Base-by-base conservation (phyloP, 2,797 vertebrate species). In the Leuciscus waleckii region DNA sequence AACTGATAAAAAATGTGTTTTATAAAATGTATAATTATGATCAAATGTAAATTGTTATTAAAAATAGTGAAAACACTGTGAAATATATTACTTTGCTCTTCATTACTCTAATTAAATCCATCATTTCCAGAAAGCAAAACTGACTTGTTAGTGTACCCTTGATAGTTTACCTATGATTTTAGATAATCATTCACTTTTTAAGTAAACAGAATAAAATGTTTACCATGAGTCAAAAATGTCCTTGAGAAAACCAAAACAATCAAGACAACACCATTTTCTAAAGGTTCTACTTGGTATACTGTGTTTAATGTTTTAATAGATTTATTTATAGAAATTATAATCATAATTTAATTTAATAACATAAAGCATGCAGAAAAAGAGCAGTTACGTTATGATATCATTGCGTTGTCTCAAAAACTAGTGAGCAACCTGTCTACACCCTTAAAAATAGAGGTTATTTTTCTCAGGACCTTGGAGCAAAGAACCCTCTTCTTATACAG, bases 111-210 rank as follows among this genome's bases (percentile, higher is more conserved):
- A 82, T 46, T 5, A 17, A 46, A 65, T 49, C 7, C 6, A 76
- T 19, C 13, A 51, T 54, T 76, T 83, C 56, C 70, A 63, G 54
- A 43, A 73, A 82, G 26, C 13, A 35, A 73, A 73, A 17, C 19
- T n/a, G 7, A 75, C 13, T 65, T 29, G 26, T 65, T 37, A 69
- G 11, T 56, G 21, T 39, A n/a, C 7, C 2, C 11, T 29, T 29
- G n/a, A n/a, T 29, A 29, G 1, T 29, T 29, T 29, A 29, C 29
- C 29, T 2, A 29, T 35, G 19, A 19, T 21, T 73, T 61, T 35
- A n/a, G 8, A n/a, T 65, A 5, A 49, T 63, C 58, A 51, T n/a
- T n/a, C 7, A 74, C 3, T 35, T 83, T 35, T 83, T 65, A 51
- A 82, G 35, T 49, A 49, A 49, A 82, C 41, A 23, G 8, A 21